A percentile compares a stretch with the other conserved stretches of the same genome.
Evolutionary conservation across 2,113 vertebrate species (phyloP).

Genomic region (Microtus richardsoni): DNA sequence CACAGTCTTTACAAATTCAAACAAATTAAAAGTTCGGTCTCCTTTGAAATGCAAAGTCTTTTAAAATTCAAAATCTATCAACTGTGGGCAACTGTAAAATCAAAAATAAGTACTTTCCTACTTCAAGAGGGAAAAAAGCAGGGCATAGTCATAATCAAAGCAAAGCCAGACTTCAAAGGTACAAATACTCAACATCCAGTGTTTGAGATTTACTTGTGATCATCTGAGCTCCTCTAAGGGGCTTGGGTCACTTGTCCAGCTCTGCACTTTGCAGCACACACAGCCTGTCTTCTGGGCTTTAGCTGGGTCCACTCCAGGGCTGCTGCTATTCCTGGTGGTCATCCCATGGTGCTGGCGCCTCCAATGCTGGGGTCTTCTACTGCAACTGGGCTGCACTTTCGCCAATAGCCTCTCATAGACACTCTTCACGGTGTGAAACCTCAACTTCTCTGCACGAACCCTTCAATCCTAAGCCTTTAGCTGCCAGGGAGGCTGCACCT

Average conservation of each 20-base stretch:
- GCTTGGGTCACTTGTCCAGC: background rate
- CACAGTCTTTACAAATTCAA: background rate
- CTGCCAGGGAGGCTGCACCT: background rate
- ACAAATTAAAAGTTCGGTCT: background rate
- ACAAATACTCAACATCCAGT: background rate
- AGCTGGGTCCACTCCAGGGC: background rate
- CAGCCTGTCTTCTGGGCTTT: background rate
- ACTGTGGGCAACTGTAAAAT: background rate
- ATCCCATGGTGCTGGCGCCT: background rate
- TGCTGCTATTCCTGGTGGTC: too few relatives aligned
- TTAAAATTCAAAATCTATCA: background rate
- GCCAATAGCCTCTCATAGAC: background rate
- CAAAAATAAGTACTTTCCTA: background rate
- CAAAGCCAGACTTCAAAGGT: too few relatives aligned
- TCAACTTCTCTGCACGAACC: background rate
- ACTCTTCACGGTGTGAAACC: background rate
- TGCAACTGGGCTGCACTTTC: too few relatives aligned
- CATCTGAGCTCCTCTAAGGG: background rate
- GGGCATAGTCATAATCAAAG: background rate
- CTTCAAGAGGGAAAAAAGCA: background rate
- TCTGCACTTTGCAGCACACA: background rate
- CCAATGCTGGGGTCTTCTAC: background rate
- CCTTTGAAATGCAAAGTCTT: background rate
- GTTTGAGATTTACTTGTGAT: background rate
- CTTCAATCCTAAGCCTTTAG: background rate